A percentile compares a stretch with the other conserved stretches of the same genome.
Evolutionary conservation across 2,113 vertebrate genomes (phyloP).

Genomic region (Grallaria varia): DNA sequence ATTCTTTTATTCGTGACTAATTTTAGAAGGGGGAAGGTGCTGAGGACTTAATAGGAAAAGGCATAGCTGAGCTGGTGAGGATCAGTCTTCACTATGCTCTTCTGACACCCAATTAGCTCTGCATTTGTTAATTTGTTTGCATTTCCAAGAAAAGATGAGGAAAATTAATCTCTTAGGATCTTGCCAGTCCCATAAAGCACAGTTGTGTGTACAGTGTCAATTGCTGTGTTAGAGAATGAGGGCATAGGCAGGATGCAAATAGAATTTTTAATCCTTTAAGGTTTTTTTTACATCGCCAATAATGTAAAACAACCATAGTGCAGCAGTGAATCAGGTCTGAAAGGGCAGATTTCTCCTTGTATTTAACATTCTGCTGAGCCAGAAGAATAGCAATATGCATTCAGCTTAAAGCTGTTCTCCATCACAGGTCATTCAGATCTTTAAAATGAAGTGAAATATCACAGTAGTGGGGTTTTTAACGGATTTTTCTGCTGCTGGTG

Average conservation of each 20-base stretch:
- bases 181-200: not conserved
- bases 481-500: not conserved
- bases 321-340: not conserved
- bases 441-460: not conserved
- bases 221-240: not conserved
- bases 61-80: constrained; percentile 4
- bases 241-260: not conserved
- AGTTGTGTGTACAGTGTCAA: not conserved
- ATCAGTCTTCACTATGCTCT: not conserved
- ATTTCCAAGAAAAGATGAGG: constrained; percentile 5
- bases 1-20: not conserved
- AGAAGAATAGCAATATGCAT: not conserved
- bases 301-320: not conserved
- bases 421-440: not conserved
- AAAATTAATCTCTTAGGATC: not conserved
- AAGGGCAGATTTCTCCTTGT: not conserved
- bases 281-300: not conserved
- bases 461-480: not conserved
- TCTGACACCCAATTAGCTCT: constrained; percentile 9
- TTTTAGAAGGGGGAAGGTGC: not conserved
- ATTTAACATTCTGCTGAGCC: not conserved
- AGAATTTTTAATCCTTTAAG: not conserved
- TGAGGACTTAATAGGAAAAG: not conserved
- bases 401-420: not conserved
- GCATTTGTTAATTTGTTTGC: constrained; percentile 40